Conservation (phyloP, 2,888 invertebrate genomes). For the Dynastes hyllus region DNA sequence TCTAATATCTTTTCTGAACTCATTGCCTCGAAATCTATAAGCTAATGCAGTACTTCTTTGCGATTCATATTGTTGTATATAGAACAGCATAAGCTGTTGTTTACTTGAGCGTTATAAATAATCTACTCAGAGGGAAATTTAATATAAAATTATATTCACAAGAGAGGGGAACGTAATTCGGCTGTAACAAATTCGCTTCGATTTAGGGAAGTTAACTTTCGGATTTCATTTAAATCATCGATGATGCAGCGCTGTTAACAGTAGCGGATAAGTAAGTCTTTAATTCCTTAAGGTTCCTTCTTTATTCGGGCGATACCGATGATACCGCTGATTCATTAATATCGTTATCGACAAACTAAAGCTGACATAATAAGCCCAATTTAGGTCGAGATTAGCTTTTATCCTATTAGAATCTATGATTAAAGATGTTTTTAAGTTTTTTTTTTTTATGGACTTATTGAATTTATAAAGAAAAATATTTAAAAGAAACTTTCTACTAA, state of each 20-base stretch:
- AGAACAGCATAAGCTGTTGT: too few relatives aligned
- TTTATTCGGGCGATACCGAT: conserved; percentile 37
- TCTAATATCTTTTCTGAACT: too few relatives aligned
- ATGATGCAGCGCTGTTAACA: conserved; percentile 29
- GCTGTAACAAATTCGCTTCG: conserved; percentile 36
- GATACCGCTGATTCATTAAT: conserved; percentile 22
- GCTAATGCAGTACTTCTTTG: too few relatives aligned
- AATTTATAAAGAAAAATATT: too few relatives aligned
- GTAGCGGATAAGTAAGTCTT: conserved; percentile 38
- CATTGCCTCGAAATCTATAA: too few relatives aligned
- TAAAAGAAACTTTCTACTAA: too few relatives aligned
- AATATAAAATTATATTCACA: conserved; percentile 5
- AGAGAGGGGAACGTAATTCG: conserved; percentile 14
- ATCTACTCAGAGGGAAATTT: neutral
- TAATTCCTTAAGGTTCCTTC: conserved; percentile 42
- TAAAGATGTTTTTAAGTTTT: conserved; percentile 25
- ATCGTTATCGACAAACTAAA: conserved; percentile 44
- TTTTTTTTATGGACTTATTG: neutral
- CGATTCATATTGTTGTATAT: too few relatives aligned
- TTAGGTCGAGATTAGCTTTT: conserved; percentile 36
- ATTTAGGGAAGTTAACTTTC: conserved; percentile 12
- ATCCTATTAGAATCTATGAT: conserved; percentile 35
- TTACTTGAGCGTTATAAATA: neutral
- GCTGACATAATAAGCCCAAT: conserved; percentile 40
- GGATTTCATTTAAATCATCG: conserved; percentile 37